These are phyloP conservation scores for Diadema setosum DNA, from an alignment of 35 echinoderm and acorn worm genomes.

Conservation along the genomic window DNA sequence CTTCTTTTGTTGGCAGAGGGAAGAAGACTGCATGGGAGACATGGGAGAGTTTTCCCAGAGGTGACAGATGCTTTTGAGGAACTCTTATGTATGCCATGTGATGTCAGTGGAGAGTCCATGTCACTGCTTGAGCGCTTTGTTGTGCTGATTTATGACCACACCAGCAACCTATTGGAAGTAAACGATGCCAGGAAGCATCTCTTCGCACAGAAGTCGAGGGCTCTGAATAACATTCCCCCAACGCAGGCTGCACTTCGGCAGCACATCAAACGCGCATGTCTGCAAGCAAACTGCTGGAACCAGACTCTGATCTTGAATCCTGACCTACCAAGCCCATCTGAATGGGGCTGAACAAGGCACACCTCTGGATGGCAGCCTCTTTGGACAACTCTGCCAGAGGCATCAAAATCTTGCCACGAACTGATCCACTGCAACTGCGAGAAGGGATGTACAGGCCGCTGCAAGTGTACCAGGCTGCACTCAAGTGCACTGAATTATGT, in stretches of 20 bases:
- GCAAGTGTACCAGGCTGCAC: conserved; percentile 50
- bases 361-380: not conserved
- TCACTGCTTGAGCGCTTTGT: conserved; percentile 23
- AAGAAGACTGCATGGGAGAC: conserved; percentile 43
- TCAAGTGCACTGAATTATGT: conserved; percentile 51
- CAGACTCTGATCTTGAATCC: conserved; percentile 1
- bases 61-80: not conserved
- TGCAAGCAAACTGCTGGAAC: conserved; percentile 16
- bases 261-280: conserved; percentile 30
- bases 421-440: conserved; percentile 43
- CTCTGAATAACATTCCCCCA: conserved; percentile 37
- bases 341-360: conserved; percentile 35
- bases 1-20: not conserved
- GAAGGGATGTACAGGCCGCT: conserved; percentile 49
- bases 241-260: conserved; percentile 14
- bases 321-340: conserved; percentile 18
- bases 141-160: conserved; percentile 12
- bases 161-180: not conserved
- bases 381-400: conserved; percentile 68
- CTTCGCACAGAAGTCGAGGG: not conserved
- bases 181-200: conserved; percentile 36
- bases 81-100: not conserved
- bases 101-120: not conserved
- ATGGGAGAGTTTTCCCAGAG: not conserved
- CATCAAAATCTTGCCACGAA: conserved; percentile 57